Base-by-base conservation (phyloP, 2,797 vertebrate species). In the Syngnathus rostellatus region DNA sequence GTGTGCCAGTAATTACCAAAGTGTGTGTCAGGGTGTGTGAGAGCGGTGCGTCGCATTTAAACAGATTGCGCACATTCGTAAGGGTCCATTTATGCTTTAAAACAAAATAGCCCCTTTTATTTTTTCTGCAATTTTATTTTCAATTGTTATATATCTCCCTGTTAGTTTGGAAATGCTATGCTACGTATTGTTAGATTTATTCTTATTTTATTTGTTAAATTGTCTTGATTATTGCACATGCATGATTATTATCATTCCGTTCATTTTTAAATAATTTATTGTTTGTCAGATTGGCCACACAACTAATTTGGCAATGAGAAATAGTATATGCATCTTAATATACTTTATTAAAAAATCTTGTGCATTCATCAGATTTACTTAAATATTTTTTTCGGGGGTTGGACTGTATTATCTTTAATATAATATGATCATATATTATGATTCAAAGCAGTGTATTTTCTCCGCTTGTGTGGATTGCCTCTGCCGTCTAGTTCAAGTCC, bases 401-500 rank as follows among this genome's bases (percentile, higher is more conserved):
- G 31, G 31, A 50, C 17, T 6, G 48, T n/a, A 57, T 8, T 31
- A 16, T 57, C 5, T 37, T 57, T 57, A 31, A 37, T 54, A 9
- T 5, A 11, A 2, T 25, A 23, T 37, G 6, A 1, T 31, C 23
- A 55, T 12, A 55, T 31, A 54, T 21, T 54, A 16, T 54, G 0
- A 23, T 57, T 37, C 14, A 57, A 37, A 37, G 55, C 31, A 57
- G 39, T 64, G 45, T 72, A 64, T 72, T 65, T 65, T 41, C 6
- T n/a, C 12, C 40, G 21, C 51, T 8, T 11, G 23, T 10, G 45
- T 38, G 62, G 21, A 17, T 55, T 55, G 51, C 21, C 38, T 41
- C 50, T 39, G 2, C 45, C 9, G 43, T 77, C 61, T 77, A 80
- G 88, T 88, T 90, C 81, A 90, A 78, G 79, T 91, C 89, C 83